phyloP scores from a whole-genome alignment of 1,140 invertebrate genomes.

The Eupeodes corollae region DNA sequence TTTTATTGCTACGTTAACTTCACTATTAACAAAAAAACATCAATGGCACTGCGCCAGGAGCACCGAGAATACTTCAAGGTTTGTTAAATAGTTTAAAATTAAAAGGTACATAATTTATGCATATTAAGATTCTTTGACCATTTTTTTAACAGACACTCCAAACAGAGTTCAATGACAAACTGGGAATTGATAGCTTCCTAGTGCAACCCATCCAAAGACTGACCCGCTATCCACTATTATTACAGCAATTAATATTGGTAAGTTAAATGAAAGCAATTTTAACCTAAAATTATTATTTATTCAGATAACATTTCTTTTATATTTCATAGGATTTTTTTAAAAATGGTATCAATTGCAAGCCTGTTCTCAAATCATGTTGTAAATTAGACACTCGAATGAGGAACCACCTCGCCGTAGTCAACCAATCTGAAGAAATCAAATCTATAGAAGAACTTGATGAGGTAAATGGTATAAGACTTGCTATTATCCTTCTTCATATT shows the following conservation, averaged over 20 bases:
- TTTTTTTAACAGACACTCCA: slow-evolving; percentile 18
- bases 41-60: slow-evolving; percentile 29
- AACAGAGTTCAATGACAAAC: slow-evolving; percentile 31
- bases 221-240: slow-evolving; percentile 34
- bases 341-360: slow-evolving; percentile 30
- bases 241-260: slow-evolving; percentile 36
- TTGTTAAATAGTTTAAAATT: background rate
- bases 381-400: slow-evolving; percentile 34
- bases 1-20: slow-evolving; percentile 32
- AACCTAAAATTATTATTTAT: background rate
- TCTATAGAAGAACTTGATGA: slow-evolving; percentile 30
- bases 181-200: slow-evolving; percentile 36
- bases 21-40: slow-evolving; percentile 31
- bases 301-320: background rate
- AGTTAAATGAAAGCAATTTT: background rate
- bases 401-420: slow-evolving; percentile 31
- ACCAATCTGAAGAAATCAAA: slow-evolving; percentile 32
- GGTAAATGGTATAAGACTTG: slow-evolving; percentile 11
- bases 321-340: slow-evolving; percentile 29
- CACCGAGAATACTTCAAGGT: slow-evolving; percentile 29
- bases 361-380: slow-evolving; percentile 27
- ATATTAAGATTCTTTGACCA: background rate
- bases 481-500: no score
- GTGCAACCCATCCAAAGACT: slow-evolving; percentile 38
- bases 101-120: background rate